Percentiles rank a stretch among this genome's conserved stretches.
These are phyloP conservation scores for Hyalella azteca DNA, from an alignment of 2,888 invertebrate genomes.

Conservation along the genomic window DNA sequence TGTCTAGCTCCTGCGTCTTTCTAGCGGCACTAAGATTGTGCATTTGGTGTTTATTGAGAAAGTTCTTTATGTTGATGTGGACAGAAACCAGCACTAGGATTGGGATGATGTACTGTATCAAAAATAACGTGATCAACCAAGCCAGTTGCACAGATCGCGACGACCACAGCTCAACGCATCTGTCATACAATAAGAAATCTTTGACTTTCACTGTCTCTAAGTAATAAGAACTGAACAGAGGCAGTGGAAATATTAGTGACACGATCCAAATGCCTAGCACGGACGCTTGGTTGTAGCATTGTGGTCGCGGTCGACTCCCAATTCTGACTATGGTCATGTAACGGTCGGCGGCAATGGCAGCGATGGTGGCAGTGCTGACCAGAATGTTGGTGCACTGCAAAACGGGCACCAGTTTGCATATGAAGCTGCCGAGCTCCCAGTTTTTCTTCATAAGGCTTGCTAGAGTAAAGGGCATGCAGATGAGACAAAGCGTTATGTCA, in stretches of 20 bases:
- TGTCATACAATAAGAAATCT: constrained; percentile 62
- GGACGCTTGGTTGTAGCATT: constrained; percentile 60
- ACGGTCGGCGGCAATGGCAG: constrained; percentile 67
- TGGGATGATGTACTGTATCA: constrained; percentile 66
- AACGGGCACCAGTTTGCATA: constrained; percentile 70
- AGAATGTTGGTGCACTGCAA: constrained; percentile 70
- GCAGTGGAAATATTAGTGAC: constrained; percentile 65
- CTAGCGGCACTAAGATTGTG: constrained; percentile 43
- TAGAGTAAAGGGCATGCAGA: constrained; percentile 70
- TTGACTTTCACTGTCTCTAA: constrained; percentile 60
- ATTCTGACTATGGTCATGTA: constrained; percentile 64
- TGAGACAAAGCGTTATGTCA: constrained; percentile 68
- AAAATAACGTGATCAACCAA: constrained; percentile 65
- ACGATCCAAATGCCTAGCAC: constrained; percentile 66
- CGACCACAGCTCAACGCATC: constrained; percentile 64
- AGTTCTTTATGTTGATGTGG: constrained; percentile 65
- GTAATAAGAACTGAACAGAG: constrained; percentile 64
- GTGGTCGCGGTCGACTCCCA: constrained; percentile 45
- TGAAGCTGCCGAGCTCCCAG: constrained; percentile 68
- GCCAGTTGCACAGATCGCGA: constrained; percentile 61
- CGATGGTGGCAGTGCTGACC: constrained; percentile 70
- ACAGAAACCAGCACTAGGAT: constrained; percentile 65
- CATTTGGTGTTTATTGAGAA: constrained; percentile 62
- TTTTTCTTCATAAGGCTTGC: constrained; percentile 65
- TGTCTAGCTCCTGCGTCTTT: constrained; percentile 53